These are phyloP conservation scores for Ischnus inquisitorius DNA, from an alignment of 2,888 invertebrate species.

Conservation along the genomic window DNA sequence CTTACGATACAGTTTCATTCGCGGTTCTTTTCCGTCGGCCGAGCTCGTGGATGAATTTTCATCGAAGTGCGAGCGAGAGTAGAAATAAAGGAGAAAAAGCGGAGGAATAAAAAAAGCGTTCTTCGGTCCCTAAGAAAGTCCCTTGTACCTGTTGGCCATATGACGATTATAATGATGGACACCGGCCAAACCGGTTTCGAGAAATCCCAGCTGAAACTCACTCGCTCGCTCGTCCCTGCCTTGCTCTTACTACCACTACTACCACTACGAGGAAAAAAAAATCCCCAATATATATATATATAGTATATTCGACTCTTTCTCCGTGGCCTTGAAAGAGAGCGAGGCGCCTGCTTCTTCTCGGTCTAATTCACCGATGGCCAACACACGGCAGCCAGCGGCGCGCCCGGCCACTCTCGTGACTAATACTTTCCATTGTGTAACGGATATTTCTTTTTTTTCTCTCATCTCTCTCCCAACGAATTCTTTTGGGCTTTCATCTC, in stretches of 20 bases:
- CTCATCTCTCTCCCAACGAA: constrained; percentile 30
- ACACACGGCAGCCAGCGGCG: constrained; percentile 22
- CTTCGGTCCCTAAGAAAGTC: constrained; percentile 43
- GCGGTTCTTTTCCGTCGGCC: background rate
- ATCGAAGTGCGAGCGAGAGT: background rate
- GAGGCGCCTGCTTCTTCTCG: constrained; percentile 78
- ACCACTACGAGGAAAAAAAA: background rate
- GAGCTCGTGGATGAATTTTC: background rate
- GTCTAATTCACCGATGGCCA: constrained; percentile 83
- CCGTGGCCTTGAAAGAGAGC: constrained; percentile 82
- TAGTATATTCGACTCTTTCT: constrained; percentile 70
- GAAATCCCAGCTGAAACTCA: constrained; percentile 73
- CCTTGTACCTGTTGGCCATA: constrained; percentile 41
- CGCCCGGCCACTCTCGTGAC: constrained; percentile 77
- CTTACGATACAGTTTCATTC: background rate
- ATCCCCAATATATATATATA: no score
- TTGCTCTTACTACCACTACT: constrained; percentile 30
- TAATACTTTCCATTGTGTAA: constrained; percentile 85
- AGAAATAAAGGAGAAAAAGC: background rate
- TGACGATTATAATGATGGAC: constrained; percentile 48
- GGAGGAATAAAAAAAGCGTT: constrained; percentile 1
- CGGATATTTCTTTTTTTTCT: constrained; percentile 75
- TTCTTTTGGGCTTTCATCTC: constrained; percentile 1
- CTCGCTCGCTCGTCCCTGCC: constrained; percentile 18
- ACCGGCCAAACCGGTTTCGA: constrained; percentile 77